Base-by-base conservation (phyloP, 2,888 invertebrate species). In the Trachelus iudaicus region DNA sequence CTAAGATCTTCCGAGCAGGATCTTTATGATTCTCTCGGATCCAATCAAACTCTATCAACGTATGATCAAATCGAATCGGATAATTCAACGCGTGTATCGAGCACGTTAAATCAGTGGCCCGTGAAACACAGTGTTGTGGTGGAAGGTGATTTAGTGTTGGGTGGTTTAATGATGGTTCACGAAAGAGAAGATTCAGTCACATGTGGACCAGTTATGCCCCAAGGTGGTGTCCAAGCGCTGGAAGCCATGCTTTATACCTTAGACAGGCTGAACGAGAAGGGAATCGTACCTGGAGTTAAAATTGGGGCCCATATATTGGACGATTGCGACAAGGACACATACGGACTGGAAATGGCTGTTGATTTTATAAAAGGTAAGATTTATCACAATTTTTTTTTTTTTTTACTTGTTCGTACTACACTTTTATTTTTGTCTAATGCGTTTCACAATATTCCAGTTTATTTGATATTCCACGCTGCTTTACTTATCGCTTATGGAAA, bases 151-250 rank as follows among this genome's bases (percentile, higher is more conserved):
- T 93, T 98, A 81, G 94, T 96, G 37, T 93, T 98, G 34, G 98
- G 98, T 3, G 97, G 97, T 0, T 93, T 98, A 75, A 97, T 98
- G 96, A 98, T 97, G 98, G 96, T 97, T 23, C 97, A 97, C 91
- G 96, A 96, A 79, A 93, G 97, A 34, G 96, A 96, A 84, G 97
- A 97, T 88, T 93, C 93, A 75, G 93, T 95, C 76, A 96, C 95
- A 73, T 98, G 97, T 88, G 97, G 97, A 0, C 96, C 95, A 31
- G 95, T 98, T 82, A 97, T 97, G 97, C 96, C 97, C 9, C 97
- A 97, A 92, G 97, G 97, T 11, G 96, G 96, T 75, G 94, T 96
- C 77, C 96, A 96, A 90, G 97, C 97, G 4, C 92, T 97, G 69
- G 98, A 98, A 90, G 96, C 96, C 0, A 97, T 98, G 97, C 93